Percentiles rank a stretch among this genome's conserved stretches.
Conservation (phyloP, 2,888 invertebrate species). For the Xylota sylvarum region DNA sequence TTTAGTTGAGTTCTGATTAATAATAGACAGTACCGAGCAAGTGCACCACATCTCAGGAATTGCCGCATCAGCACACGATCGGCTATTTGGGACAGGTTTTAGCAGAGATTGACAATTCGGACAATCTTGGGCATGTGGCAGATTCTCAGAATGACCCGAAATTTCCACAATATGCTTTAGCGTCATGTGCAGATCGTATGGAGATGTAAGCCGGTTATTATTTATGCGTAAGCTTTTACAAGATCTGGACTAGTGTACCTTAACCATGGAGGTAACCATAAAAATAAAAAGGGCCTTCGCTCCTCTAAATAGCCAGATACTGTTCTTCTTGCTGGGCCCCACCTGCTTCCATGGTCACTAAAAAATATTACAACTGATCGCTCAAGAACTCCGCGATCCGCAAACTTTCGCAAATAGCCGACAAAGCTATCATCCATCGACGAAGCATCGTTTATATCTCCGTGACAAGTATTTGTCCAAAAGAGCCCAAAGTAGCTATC, state of each 20-base stretch:
- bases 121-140: not conserved
- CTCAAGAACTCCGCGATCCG: not conserved
- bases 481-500: not conserved
- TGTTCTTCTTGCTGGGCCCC: not conserved
- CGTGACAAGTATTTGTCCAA: not conserved
- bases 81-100: not conserved
- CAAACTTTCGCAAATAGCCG: not conserved
- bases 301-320: not conserved
- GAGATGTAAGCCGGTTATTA: not conserved
- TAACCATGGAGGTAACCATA: not conserved
- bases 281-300: not conserved
- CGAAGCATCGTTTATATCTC: not conserved
- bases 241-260: not conserved
- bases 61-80: not conserved
- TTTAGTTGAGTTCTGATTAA: not conserved
- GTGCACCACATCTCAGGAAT: not conserved
- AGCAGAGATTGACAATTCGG: not conserved
- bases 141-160: not conserved
- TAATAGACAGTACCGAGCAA: not conserved
- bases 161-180: not conserved
- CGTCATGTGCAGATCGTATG: not conserved
- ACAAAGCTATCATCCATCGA: not conserved
- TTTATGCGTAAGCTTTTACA: not conserved
- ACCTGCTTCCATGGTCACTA: not conserved
- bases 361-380: not conserved